Base-by-base conservation (phyloP, 1,140 invertebrate species). In the Ceratoteleas bidentatus region DNA sequence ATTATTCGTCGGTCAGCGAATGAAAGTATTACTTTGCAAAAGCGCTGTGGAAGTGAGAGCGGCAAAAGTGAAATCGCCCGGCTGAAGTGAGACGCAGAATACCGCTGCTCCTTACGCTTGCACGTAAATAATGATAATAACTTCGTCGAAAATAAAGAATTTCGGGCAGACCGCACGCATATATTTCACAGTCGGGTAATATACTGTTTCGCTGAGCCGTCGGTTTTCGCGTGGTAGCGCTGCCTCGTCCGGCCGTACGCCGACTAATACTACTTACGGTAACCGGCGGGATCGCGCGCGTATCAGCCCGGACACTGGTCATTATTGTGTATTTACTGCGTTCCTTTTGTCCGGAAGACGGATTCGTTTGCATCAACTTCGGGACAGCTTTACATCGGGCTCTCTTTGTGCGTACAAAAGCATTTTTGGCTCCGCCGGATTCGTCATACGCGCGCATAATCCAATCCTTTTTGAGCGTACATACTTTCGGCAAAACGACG, bases 131-230 rank as follows among this genome's bases (percentile, higher is more conserved):
- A 75, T 75, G 61, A 75, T 66, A 52, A 58, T 75, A 75, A 66
- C 36, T 45, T 16, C 43, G 33, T 47, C 16, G 54, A 65, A 60
- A 75, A 64, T 61, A 68, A 76, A 61, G 62, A 68, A 66, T 49
- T 36, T 60, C 50, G 68, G 47, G 32, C 62, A 38, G 38, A 60
- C 54, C 62, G 36, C 56, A 49, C 52, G 49, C 36, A 62, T 76
- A 76, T 58, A 75, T 75, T 75, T 60, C 72, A 65, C 53, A 60
- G 61, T 54, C 54, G 45, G 32, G 61, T 75, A 75, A 66, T 75
- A 66, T 75, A 65, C n/a, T 65, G 61, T 65, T 65, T 65, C 72
- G 16, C 54, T 75, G 54, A 58, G 62, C 45, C 6, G 45, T 34
- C n/a, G 54, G 54, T 74, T 65, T 57, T 60, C n/a, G 66, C 56